A percentile compares a stretch with the other conserved stretches of the same genome.
Conservation (phyloP, 2,797 vertebrate genomes). For the Ctenopoma multispine region DNA sequence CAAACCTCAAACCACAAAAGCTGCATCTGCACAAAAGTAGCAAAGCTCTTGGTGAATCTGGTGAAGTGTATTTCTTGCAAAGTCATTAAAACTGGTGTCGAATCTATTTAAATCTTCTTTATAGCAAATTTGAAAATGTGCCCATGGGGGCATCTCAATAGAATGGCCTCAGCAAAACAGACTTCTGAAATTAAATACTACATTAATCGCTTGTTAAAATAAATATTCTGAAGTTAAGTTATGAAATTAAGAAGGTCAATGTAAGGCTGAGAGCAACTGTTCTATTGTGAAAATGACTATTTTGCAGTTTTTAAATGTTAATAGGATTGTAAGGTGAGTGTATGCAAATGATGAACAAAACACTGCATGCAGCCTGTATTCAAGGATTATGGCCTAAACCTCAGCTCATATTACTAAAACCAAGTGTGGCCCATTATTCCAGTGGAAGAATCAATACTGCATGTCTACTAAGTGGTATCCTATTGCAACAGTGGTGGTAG, state of each 20-base stretch:
- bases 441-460: constrained; percentile 29
- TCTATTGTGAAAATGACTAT: constrained; percentile 10
- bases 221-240: constrained; percentile 29
- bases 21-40: constrained; percentile 22
- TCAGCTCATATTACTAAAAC: constrained; percentile 19
- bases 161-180: not conserved
- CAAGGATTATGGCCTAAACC: constrained; percentile 8
- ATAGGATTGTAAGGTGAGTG: constrained; percentile 8
- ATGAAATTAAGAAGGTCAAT: constrained; percentile 23
- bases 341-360: constrained; percentile 25
- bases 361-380: not conserved
- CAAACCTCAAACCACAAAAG: constrained; percentile 24
- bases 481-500: constrained; percentile 33
- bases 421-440: constrained; percentile 12
- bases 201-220: constrained; percentile 10
- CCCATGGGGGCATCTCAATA: constrained; percentile 6
- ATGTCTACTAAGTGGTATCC: constrained; percentile 48
- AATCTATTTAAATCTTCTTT: constrained; percentile 38
- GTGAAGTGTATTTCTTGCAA: constrained; percentile 2
- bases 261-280: constrained; percentile 6
- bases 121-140: constrained; percentile 26
- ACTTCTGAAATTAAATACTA: not conserved
- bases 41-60: constrained; percentile 4
- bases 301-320: constrained; percentile 29
- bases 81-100: constrained; percentile 10